Conservation (phyloP, 2,113 vertebrate species). For the Crotalus viridis region DNA sequence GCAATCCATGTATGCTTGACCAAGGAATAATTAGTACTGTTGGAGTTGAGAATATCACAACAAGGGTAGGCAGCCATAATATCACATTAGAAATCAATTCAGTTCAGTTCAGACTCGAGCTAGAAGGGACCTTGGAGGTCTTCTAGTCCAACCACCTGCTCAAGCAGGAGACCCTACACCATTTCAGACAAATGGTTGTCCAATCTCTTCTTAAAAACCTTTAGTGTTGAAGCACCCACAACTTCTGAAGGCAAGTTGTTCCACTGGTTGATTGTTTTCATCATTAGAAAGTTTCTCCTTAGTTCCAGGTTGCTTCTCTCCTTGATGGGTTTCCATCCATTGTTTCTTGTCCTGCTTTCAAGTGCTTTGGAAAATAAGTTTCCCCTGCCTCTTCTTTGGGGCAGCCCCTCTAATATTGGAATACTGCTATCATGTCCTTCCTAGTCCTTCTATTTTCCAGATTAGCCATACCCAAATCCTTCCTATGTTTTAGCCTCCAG, state of each 20-base stretch:
- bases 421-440: too few species aligned
- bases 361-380: background rate
- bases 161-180: background rate
- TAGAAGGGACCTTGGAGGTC: background rate
- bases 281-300: background rate
- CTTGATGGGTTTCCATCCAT: background rate
- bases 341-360: background rate
- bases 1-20: background rate
- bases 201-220: background rate
- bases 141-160: background rate
- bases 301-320: background rate
- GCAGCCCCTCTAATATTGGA: background rate
- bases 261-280: background rate
- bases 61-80: background rate
- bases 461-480: background rate
- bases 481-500: background rate
- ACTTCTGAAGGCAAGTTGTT: background rate
- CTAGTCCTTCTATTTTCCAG: background rate
- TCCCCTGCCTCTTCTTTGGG: background rate
- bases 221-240: background rate
- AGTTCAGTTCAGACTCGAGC: background rate
- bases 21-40: background rate
- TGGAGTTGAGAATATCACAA: background rate
- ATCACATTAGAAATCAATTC: background rate
- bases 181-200: background rate